These are phyloP conservation scores for Rotaria magnacalcarata DNA, from an alignment of 2,888 invertebrate species.

Conservation along the genomic window DNA sequence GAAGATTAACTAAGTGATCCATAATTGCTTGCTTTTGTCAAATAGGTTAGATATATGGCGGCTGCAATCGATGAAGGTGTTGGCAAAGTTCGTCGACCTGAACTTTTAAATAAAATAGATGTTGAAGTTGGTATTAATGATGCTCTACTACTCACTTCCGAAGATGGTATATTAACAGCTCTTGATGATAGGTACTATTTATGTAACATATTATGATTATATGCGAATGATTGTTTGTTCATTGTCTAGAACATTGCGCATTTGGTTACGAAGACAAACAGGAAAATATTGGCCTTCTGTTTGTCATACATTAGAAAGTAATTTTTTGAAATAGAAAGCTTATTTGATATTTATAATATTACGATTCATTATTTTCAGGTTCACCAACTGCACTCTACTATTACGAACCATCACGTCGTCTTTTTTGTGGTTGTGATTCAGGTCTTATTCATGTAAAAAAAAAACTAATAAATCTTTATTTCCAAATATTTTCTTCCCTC, in stretches of 20 bases:
- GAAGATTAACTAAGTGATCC: neutral
- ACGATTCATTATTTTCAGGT: constrained; percentile 60
- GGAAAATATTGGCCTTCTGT: constrained; percentile 99
- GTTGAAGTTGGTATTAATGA: neutral
- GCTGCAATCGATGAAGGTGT: neutral
- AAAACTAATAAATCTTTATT: constrained; percentile 49
- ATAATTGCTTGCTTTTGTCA: neutral
- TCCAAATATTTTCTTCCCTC: neutral
- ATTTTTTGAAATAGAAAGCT: constrained; percentile 46
- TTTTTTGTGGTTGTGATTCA: constrained; percentile 92
- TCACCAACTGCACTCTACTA: constrained; percentile 83
- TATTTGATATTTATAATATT: too few relatives aligned
- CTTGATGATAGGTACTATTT: neutral
- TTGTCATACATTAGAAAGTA: constrained; percentile 80
- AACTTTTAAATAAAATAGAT: neutral
- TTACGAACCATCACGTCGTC: constrained; percentile 76
- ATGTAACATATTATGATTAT: neutral
- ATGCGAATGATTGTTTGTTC: neutral
- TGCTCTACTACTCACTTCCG: neutral
- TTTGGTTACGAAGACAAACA: constrained; percentile 92
- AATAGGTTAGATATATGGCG: neutral
- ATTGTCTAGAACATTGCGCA: constrained; percentile 76
- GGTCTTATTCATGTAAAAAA: constrained; percentile 70
- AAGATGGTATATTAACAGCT: neutral
- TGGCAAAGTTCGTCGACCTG: neutral